phyloP scores from a whole-genome alignment of 1,140 invertebrate species.

The Agrypnia vestita region DNA sequence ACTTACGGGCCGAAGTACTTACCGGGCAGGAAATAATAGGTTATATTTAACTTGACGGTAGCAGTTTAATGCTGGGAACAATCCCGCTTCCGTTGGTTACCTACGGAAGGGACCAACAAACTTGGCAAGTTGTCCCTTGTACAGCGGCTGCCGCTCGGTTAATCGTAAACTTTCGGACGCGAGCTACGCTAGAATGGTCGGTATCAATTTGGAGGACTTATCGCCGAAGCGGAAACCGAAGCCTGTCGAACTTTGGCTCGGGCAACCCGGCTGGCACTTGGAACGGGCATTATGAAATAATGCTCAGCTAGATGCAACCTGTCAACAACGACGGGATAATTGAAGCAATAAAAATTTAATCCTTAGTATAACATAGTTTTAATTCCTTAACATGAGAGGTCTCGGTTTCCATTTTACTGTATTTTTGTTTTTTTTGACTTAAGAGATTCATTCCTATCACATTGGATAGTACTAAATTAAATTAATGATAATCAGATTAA shows the following conservation, averaged over 20 bases:
- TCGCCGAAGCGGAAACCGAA: slow-evolving; percentile 20
- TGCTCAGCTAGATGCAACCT: too few species aligned
- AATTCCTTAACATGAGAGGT: too few species aligned
- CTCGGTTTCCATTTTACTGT: too few species aligned
- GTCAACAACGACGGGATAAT: too few species aligned
- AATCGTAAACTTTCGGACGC: slow-evolving; percentile 5
- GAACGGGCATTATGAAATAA: background rate
- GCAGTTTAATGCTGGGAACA: slow-evolving; percentile 28
- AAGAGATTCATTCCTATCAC: too few species aligned
- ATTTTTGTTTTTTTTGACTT: too few species aligned
- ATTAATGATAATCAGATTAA: too few species aligned
- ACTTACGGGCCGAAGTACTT: background rate
- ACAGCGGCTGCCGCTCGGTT: background rate
- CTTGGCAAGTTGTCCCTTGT: slow-evolving; percentile 35
- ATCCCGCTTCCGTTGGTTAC: slow-evolving; percentile 30
- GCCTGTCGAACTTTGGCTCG: slow-evolving; percentile 5
- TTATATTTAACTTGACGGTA: slow-evolving; percentile 35
- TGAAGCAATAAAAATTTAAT: too few species aligned
- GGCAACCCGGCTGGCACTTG: background rate
- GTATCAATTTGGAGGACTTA: slow-evolving; percentile 42
- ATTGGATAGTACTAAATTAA: too few species aligned
- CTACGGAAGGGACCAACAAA: slow-evolving; percentile 25
- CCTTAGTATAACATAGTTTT: too few species aligned
- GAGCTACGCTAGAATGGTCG: slow-evolving; percentile 8
- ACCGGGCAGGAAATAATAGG: slow-evolving; percentile 25